Conservation (phyloP, 2,113 vertebrate genomes). For the Perca schrenkii region DNA sequence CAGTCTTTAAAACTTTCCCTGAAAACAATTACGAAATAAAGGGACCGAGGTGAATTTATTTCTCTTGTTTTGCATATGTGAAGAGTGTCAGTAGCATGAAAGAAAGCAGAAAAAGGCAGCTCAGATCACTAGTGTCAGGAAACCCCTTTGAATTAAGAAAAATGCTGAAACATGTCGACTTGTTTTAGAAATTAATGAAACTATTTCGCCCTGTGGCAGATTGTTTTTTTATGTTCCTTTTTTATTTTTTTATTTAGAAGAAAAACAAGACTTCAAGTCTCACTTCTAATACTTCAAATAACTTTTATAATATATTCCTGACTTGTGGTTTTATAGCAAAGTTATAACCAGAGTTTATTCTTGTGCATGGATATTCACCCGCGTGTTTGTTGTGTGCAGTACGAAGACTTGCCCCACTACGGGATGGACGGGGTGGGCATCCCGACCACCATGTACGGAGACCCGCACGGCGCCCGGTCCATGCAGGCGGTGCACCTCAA, state of each 20-base stretch:
- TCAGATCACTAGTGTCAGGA: neutral
- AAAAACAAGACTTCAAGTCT: neutral
- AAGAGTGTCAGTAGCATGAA: neutral
- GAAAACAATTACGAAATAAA: neutral
- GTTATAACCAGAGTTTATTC: conserved; percentile 13
- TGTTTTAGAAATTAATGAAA: conserved; percentile 10
- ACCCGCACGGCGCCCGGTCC: conserved; percentile 96
- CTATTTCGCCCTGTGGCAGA: neutral
- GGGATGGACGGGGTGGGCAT: conserved; percentile 99
- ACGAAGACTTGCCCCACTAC: conserved; percentile 99
- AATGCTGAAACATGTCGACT: conserved; percentile 9
- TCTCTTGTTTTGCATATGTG: neutral
- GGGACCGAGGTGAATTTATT: neutral
- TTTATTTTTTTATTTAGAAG: neutral
- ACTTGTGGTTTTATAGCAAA: conserved; percentile 1
- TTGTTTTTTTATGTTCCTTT: neutral
- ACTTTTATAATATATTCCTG: neutral
- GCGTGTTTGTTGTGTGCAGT: conserved; percentile 89
- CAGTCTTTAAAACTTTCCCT: conserved; percentile 7
- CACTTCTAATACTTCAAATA: neutral
- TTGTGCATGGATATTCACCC: conserved; percentile 31
- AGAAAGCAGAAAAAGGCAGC: neutral
- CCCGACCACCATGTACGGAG: conserved; percentile 98
- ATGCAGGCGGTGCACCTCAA: conserved; percentile 99
- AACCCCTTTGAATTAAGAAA: neutral